Percentiles rank a stretch among this genome's conserved stretches.
phyloP scores from a whole-genome alignment of 1,140 invertebrate species.

The Vanessa atalanta region DNA sequence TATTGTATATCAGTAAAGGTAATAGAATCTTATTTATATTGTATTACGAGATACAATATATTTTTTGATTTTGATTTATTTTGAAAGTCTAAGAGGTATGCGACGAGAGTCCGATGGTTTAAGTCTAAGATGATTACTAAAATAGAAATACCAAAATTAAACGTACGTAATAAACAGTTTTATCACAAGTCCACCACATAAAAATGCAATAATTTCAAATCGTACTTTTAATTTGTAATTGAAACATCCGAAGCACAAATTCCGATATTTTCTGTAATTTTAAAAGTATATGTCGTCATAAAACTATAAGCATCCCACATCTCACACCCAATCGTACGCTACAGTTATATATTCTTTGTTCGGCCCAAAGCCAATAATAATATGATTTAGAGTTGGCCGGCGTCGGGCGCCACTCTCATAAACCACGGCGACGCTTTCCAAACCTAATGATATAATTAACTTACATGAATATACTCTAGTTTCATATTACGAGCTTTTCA shows the following conservation, averaged over 20 bases:
- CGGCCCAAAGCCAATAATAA: constrained; percentile 66
- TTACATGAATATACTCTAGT: constrained; percentile 30
- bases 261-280: neutral
- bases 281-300: neutral
- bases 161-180: no score
- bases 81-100: no score
- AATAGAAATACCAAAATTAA: no score
- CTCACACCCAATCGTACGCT: constrained; percentile 22
- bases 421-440: constrained; percentile 50
- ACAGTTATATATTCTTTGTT: constrained; percentile 49
- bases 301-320: constrained; percentile 13
- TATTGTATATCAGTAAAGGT: no score
- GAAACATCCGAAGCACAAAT: neutral
- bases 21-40: no score
- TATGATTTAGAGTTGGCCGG: constrained; percentile 63
- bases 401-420: constrained; percentile 63
- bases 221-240: no score
- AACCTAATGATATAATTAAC: constrained; percentile 46
- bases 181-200: no score
- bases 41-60: no score
- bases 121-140: no score
- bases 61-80: no score
- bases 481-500: neutral
- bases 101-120: no score
- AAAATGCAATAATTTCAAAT: no score